phyloP scores from a whole-genome alignment of 2,113 vertebrate species.

The Larimichthys crocea region DNA sequence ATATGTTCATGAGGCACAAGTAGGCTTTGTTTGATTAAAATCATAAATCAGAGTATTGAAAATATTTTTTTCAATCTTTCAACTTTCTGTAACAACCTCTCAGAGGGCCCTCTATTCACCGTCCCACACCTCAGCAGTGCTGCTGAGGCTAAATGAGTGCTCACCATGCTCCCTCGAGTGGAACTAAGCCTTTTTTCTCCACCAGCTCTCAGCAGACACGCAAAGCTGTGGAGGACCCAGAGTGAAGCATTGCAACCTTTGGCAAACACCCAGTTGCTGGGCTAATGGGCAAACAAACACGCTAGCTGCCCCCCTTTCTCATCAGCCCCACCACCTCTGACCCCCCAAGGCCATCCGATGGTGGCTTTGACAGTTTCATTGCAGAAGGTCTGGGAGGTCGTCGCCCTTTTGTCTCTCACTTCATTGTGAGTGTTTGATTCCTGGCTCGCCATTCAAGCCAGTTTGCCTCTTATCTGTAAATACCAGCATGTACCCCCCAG shows the following conservation, averaged over 20 bases:
- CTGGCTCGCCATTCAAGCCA: slow-evolving; percentile 37
- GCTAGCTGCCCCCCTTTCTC: slow-evolving; percentile 16
- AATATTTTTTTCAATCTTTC: neutral
- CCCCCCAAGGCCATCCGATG: slow-evolving; percentile 14
- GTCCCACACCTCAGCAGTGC: slow-evolving; percentile 35
- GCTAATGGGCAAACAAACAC: slow-evolving; percentile 76
- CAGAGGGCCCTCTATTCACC: neutral
- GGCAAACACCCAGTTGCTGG: slow-evolving; percentile 66
- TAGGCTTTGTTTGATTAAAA: slow-evolving; percentile 1
- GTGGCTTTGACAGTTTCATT: slow-evolving; percentile 53
- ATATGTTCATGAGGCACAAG: neutral
- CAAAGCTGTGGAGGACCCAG: slow-evolving; percentile 1
- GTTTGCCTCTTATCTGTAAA: slow-evolving; percentile 66
- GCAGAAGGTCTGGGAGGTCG: slow-evolving; percentile 61
- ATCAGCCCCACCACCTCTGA: neutral
- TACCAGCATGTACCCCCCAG: slow-evolving; percentile 34
- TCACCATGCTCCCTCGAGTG: slow-evolving; percentile 46
- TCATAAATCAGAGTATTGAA: neutral
- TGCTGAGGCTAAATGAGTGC: slow-evolving; percentile 27
- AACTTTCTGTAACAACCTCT: neutral
- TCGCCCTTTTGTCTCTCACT: slow-evolving; percentile 67
- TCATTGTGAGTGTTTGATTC: slow-evolving; percentile 67
- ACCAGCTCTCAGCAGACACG: slow-evolving; percentile 33
- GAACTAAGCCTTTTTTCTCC: slow-evolving; percentile 61
- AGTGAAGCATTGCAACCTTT: slow-evolving; percentile 55